Evolutionary conservation across 2,113 vertebrate genomes (phyloP).

Genomic region (Catharus minimus): DNA sequence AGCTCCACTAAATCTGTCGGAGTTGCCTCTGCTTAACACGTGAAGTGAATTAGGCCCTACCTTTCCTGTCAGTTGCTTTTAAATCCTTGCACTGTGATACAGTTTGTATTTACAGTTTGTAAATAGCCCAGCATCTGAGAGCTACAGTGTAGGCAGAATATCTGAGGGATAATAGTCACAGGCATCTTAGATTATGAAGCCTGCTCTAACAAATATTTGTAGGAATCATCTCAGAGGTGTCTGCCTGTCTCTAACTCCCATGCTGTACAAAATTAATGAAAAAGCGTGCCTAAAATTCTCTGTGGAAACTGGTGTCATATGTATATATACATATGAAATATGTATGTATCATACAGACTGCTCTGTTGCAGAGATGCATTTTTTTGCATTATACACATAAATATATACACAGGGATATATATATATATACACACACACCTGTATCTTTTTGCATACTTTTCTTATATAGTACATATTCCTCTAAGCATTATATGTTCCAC

Average conservation of each 20-base stretch:
- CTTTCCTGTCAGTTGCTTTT: background rate
- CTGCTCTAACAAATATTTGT: background rate
- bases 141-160: background rate
- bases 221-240: background rate
- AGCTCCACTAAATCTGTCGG: slow-evolving; percentile 7
- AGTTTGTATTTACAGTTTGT: background rate
- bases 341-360: background rate
- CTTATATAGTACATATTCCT: background rate
- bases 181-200: background rate
- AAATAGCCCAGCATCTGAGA: slow-evolving; percentile 11
- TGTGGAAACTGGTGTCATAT: background rate
- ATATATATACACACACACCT: background rate
- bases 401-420: background rate
- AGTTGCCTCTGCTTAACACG: background rate
- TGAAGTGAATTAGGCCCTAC: slow-evolving; percentile 7
- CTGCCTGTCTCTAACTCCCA: background rate
- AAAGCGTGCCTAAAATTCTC: background rate
- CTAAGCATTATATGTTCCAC: background rate
- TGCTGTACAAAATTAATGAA: background rate
- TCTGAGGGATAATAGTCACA: slow-evolving; percentile 5
- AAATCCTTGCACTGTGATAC: background rate
- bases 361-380: background rate
- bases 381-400: background rate
- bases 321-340: background rate
- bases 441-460: background rate